Evolutionary conservation across 2,113 vertebrate genomes (phyloP).

Genomic region (Chinchilla lanigera): DNA sequence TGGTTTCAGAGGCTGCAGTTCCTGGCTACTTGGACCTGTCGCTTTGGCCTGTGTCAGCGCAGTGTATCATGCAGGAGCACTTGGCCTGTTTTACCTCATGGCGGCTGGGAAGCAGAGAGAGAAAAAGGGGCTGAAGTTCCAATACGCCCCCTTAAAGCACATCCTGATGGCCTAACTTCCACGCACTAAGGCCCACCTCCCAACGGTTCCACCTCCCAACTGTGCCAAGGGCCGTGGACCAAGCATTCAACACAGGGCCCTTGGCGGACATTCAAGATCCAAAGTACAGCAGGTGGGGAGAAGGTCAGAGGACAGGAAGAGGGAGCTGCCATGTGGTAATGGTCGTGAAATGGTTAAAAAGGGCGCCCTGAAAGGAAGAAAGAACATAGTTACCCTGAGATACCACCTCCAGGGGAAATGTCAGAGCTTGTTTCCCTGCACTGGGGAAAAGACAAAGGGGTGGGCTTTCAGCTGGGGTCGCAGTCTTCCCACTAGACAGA

Average conservation of each 20-base stretch:
- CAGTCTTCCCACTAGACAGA: not conserved
- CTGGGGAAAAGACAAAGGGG: not conserved
- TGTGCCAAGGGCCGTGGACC: no score
- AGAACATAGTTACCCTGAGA: not conserved
- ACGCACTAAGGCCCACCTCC: not conserved
- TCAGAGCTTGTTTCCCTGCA: not conserved
- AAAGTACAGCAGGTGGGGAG: not conserved
- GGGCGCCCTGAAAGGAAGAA: not conserved
- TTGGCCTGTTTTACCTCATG: not conserved
- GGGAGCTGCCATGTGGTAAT: accelerated
- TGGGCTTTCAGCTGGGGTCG: not conserved
- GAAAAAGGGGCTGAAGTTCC: not conserved
- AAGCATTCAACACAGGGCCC: not conserved
- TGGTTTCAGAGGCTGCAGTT: not conserved
- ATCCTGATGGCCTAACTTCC: not conserved
- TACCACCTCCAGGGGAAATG: not conserved
- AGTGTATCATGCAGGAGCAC: not conserved
- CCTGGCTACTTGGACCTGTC: not conserved
- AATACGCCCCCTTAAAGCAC: not conserved
- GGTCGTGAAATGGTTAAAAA: not conserved
- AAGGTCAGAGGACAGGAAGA: not conserved
- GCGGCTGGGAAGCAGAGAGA: not conserved
- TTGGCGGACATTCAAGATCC: not conserved
- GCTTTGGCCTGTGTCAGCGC: not conserved
- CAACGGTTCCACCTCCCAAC: not conserved